phyloP scores from a whole-genome alignment of 1,140 invertebrate genomes.

The Linepithema humile region DNA sequence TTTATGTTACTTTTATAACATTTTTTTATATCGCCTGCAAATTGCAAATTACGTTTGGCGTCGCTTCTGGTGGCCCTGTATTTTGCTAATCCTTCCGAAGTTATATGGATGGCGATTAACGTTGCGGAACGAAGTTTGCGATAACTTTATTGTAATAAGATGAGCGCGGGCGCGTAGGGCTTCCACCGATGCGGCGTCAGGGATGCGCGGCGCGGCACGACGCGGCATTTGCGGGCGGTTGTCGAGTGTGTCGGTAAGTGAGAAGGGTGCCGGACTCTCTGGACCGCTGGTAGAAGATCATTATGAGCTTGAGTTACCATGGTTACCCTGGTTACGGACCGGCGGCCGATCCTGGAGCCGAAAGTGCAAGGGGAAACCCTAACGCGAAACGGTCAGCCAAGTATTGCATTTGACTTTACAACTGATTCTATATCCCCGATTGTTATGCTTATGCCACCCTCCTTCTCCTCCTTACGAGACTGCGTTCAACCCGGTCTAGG shows the following conservation, averaged over 20 bases:
- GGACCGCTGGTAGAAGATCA: slow-evolving; percentile 80
- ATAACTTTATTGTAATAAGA: slow-evolving; percentile 82
- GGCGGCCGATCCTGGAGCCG: slow-evolving; percentile 66
- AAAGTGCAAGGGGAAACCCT: slow-evolving; percentile 74
- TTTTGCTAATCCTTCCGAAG: slow-evolving; percentile 45
- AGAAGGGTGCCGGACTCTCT: slow-evolving; percentile 79
- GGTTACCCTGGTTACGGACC: slow-evolving; percentile 82
- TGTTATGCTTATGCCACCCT: slow-evolving; percentile 78
- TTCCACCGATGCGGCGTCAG: slow-evolving; percentile 49
- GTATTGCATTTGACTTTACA: slow-evolving; percentile 83
- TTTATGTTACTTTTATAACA: background rate
- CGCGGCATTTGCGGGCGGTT: slow-evolving; percentile 76
- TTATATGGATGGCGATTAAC: slow-evolving; percentile 65
- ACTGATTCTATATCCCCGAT: slow-evolving; percentile 76
- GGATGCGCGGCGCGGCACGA: slow-evolving; percentile 45
- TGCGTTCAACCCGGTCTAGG: background rate
- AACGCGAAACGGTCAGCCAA: slow-evolving; percentile 80
- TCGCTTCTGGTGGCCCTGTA: background rate
- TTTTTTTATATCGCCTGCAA: background rate
- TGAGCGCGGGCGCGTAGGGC: slow-evolving; percentile 66
- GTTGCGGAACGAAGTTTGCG: slow-evolving; percentile 78
- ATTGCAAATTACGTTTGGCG: slow-evolving; percentile 18
- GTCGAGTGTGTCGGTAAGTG: slow-evolving; percentile 80
- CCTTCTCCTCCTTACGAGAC: background rate
- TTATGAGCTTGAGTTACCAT: slow-evolving; percentile 84